Percentiles rank a stretch among this genome's conserved stretches.
phyloP scores from a whole-genome alignment of 1,140 invertebrate genomes.

The Gerris buenoi region DNA sequence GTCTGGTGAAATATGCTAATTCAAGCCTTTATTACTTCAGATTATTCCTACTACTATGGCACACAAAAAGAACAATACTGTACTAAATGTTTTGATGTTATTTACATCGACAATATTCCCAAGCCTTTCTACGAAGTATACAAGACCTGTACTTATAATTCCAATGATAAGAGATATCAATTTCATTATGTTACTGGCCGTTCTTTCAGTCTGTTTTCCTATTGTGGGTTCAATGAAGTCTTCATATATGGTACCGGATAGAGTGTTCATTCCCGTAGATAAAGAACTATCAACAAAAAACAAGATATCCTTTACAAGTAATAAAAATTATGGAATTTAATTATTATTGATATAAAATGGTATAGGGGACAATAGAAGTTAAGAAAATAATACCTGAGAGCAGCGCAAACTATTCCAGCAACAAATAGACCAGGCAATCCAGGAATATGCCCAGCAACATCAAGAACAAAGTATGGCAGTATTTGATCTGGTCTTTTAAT shows the following conservation, averaged over 20 bases:
- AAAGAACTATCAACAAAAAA: too few relatives aligned
- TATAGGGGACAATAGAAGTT: too few relatives aligned
- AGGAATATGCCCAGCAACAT: constrained; percentile 44
- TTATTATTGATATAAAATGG: too few relatives aligned
- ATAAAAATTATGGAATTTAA: too few relatives aligned
- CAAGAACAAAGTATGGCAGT: constrained; percentile 53
- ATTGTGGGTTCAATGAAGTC: constrained; percentile 55
- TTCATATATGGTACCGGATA: constrained; percentile 66
- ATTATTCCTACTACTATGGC: too few relatives aligned
- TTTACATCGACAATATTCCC: constrained; percentile 43
- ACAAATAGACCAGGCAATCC: constrained; percentile 68
- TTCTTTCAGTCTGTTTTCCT: constrained; percentile 41
- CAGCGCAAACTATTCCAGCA: constrained; percentile 54
- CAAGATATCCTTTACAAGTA: too few relatives aligned
- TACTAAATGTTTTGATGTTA: too few relatives aligned
- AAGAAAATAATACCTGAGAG: constrained; percentile 50
- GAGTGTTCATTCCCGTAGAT: constrained; percentile 61
- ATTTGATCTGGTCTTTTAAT: constrained; percentile 43
- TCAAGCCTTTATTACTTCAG: too few relatives aligned
- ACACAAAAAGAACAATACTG: too few relatives aligned
- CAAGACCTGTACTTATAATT: constrained; percentile 41
- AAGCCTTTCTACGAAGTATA: constrained; percentile 52
- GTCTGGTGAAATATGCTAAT: too few relatives aligned
- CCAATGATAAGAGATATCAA: constrained; percentile 45
- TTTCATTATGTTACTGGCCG: constrained; percentile 53